phyloP scores from a whole-genome alignment of 2,797 vertebrate species.

The Malacoraja senta region DNA sequence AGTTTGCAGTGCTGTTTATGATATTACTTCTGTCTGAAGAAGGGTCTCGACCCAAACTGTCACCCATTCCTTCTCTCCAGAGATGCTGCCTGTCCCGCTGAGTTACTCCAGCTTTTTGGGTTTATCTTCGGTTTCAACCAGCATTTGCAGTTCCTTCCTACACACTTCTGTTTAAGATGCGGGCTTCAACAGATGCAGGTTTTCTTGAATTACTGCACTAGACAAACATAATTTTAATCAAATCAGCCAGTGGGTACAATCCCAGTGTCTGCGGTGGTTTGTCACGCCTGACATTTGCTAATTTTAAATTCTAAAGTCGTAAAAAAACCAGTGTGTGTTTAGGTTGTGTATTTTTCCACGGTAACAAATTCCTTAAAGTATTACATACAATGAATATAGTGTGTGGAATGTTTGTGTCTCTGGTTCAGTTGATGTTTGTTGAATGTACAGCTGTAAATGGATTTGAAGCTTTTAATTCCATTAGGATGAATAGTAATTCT shows the following conservation, averaged over 20 bases:
- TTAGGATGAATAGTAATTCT: background rate
- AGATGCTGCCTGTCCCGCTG: no score
- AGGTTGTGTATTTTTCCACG: constrained; percentile 4
- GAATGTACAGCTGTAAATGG: background rate
- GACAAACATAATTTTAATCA: background rate
- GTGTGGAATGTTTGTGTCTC: background rate
- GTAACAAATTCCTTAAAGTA: background rate
- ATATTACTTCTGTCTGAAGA: background rate
- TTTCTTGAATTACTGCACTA: background rate
- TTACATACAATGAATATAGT: background rate
- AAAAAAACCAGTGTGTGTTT: background rate
- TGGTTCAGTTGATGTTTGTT: constrained; percentile 15
- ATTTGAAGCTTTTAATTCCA: background rate
- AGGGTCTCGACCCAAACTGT: no score
- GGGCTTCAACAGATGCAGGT: background rate
- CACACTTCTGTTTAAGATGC: background rate
- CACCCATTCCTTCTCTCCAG: no score
- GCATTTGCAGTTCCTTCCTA: no score
- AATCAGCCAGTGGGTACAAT: background rate
- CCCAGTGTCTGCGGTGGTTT: background rate
- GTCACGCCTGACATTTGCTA: background rate
- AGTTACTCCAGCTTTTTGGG: no score
- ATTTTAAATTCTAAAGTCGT: background rate
- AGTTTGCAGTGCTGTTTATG: background rate
- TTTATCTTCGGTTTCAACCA: no score